Conservation (phyloP, 2,888 invertebrate genomes). For the Synergus gifuensis region DNA sequence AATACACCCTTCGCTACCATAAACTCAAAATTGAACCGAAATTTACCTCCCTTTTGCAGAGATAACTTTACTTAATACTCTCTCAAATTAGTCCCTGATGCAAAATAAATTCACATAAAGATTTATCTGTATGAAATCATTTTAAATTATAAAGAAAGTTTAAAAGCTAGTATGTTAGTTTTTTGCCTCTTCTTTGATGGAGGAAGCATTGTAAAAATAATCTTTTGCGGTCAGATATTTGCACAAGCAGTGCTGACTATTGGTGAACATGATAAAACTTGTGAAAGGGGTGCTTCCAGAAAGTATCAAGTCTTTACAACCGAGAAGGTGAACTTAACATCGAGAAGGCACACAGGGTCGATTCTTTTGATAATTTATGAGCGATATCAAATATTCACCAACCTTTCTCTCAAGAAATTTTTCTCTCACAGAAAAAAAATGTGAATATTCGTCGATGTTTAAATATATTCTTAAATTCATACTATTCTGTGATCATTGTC, state of each 20-base stretch:
- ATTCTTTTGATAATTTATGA: conserved; percentile 20
- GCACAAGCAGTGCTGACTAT: conserved; percentile 21
- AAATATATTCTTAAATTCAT: background rate
- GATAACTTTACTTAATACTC: background rate
- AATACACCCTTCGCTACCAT: background rate
- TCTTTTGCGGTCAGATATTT: conserved; percentile 25
- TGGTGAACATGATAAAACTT: conserved; percentile 21
- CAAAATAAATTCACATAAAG: background rate
- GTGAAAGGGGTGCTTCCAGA: conserved; percentile 8
- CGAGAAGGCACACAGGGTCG: background rate
- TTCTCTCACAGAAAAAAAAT: background rate
- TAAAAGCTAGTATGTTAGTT: background rate
- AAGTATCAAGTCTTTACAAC: conserved; percentile 33
- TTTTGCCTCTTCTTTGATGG: background rate
- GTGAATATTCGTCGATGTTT: background rate
- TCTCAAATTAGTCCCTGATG: background rate
- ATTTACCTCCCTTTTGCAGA: background rate
- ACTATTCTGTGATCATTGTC: background rate
- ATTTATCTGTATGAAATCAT: too few relatives aligned
- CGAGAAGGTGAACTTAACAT: background rate
- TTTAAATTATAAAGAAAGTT: too few relatives aligned
- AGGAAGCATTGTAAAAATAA: conserved; percentile 33
- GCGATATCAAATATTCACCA: background rate
- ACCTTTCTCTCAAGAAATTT: background rate
- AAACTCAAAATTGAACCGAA: conserved; percentile 2